Percentiles rank a stretch among this genome's conserved stretches.
Evolutionary conservation across 2,888 invertebrate genomes (phyloP).

Genomic region (Trichogramma evanescens): DNA sequence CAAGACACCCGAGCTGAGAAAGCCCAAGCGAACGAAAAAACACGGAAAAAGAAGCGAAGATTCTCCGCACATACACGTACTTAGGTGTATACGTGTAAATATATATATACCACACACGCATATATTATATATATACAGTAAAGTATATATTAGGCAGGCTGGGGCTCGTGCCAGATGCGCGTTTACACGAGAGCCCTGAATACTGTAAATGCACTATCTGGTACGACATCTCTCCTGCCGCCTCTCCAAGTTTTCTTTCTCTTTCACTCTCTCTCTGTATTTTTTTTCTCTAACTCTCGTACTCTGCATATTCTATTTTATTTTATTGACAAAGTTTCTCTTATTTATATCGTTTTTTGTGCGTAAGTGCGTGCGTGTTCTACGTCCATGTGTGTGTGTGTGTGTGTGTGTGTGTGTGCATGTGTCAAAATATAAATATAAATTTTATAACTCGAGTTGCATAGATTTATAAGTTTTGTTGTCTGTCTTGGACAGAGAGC

Average conservation of each 20-base stretch:
- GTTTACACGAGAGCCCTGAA: conserved; percentile 72
- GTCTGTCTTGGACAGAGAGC: too few relatives aligned
- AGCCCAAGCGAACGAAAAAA: conserved; percentile 11
- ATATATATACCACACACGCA: neutral
- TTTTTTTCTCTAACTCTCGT: conserved; percentile 1
- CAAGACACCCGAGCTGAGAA: conserved; percentile 10
- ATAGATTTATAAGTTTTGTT: too few relatives aligned
- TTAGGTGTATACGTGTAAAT: neutral
- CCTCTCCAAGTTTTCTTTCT: conserved; percentile 11
- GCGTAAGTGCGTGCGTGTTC: too few relatives aligned
- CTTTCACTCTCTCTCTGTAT: neutral
- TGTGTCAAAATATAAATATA: neutral
- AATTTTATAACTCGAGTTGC: too few relatives aligned
- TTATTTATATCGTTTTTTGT: too few relatives aligned
- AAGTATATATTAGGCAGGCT: conserved; percentile 44
- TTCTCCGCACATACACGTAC: neutral
- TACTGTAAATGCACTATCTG: conserved; percentile 99
- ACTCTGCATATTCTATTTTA: neutral
- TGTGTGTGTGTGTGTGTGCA: neutral
- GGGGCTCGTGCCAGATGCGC: conserved; percentile 97
- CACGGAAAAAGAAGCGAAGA: conserved; percentile 9
- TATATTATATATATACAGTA: neutral
- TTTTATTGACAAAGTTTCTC: too few relatives aligned
- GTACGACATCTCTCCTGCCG: conserved; percentile 80
- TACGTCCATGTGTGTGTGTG: neutral